Base-by-base conservation (phyloP, 2,888 invertebrate species). In the Aphrophora alni region DNA sequence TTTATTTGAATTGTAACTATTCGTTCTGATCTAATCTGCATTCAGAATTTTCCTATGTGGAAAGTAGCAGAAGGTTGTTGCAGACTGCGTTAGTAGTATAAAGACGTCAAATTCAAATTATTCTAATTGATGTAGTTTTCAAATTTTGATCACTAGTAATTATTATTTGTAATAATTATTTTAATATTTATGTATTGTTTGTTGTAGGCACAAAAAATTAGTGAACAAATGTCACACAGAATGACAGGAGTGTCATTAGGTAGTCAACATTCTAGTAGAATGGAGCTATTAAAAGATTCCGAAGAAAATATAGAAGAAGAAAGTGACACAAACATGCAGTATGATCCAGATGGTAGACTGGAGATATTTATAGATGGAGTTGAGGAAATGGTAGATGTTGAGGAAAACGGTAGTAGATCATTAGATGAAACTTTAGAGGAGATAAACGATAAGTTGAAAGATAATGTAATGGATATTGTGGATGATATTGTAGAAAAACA, bases 121-220 rank as follows among this genome's bases (percentile, higher is more conserved):
- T n/a, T n/a, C n/a, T n/a, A n/a, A n/a, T n/a, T n/a, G n/a, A n/a
- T n/a, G n/a, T n/a, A n/a, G n/a, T n/a, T n/a, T n/a, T n/a, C n/a
- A n/a, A n/a, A n/a, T n/a, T n/a, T n/a, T n/a, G n/a, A n/a, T n/a
- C n/a, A n/a, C n/a, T n/a, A n/a, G n/a, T n/a, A n/a, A n/a, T n/a
- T n/a, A n/a, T n/a, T n/a, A n/a, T n/a, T n/a, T n/a, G n/a, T n/a
- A n/a, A n/a, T n/a, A n/a, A n/a, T n/a, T n/a, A n/a, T n/a, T n/a
- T n/a, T n/a, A n/a, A n/a, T n/a, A n/a, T n/a, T n/a, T n/a, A n/a
- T 44, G 14, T 17, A 5, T 59, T 3, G 21, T 70, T 44, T 76
- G 21, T 74, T 70, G 0, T 27, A 81, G 81, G 81, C 81, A 25
- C 75, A 81, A 27, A 81, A 77, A 72, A 81, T 81, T 33, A 81